Evolutionary conservation across 2,113 vertebrate genomes (phyloP).

Genomic region (Peromyscus polionotus): DNA sequence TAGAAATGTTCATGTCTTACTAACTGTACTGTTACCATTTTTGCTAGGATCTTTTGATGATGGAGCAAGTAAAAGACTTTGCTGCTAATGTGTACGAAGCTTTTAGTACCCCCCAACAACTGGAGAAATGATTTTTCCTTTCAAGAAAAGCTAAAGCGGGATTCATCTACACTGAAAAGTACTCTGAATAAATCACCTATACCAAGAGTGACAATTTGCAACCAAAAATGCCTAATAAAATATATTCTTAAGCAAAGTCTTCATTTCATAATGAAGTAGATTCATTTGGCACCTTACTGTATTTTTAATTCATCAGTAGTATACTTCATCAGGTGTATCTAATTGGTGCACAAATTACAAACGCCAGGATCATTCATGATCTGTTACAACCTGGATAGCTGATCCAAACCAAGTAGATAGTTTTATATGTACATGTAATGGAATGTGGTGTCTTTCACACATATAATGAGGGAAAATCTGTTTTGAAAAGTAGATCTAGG

Average conservation of each 20-base stretch:
- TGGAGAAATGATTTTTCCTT: slow-evolving; percentile 91
- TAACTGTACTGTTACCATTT: slow-evolving; percentile 55
- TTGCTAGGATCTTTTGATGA: slow-evolving; percentile 95
- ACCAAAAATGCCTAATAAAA: slow-evolving; percentile 82
- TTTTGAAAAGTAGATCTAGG: slow-evolving; percentile 45
- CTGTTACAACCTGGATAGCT: slow-evolving; percentile 20
- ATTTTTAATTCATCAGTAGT: slow-evolving; percentile 62
- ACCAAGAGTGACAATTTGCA: slow-evolving; percentile 77
- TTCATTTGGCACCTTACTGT: slow-evolving; percentile 79
- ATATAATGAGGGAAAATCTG: slow-evolving; percentile 43
- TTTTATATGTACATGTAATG: slow-evolving; percentile 51
- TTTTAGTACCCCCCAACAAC: slow-evolving; percentile 95
- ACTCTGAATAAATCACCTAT: slow-evolving; percentile 60
- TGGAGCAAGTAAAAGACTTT: slow-evolving; percentile 98
- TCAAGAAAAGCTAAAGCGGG: slow-evolving; percentile 34
- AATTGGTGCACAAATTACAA: slow-evolving; percentile 20
- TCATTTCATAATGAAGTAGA: slow-evolving; percentile 81
- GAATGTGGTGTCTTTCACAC: slow-evolving; percentile 65
- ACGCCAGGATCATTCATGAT: slow-evolving; percentile 53
- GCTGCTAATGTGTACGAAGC: slow-evolving; percentile 98
- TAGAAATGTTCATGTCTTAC: not conserved
- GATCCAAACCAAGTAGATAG: slow-evolving; percentile 63
- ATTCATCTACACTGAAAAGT: slow-evolving; percentile 55
- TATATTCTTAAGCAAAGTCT: slow-evolving; percentile 77
- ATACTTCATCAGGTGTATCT: slow-evolving; percentile 45